Evolutionary conservation across 2,113 vertebrate species (phyloP).

Genomic region (Chlorodrepanis virens): DNA sequence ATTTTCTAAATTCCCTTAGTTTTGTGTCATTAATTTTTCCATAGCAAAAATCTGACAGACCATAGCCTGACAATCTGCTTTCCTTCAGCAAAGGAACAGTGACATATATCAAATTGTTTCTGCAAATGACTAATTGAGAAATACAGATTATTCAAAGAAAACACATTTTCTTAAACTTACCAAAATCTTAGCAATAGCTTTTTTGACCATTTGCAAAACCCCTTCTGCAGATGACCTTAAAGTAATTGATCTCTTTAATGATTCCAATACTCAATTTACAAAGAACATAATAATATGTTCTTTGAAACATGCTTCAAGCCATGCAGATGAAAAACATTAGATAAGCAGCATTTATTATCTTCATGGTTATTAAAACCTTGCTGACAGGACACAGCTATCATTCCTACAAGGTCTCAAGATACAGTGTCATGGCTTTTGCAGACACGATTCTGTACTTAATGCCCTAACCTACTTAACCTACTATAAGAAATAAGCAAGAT

Average conservation of each 20-base stretch:
- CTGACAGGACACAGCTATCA: not conserved
- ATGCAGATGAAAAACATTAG: not conserved
- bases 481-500: not conserved
- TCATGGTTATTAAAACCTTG: constrained; percentile 5
- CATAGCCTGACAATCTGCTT: not conserved
- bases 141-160: not conserved
- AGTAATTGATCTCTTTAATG: not conserved
- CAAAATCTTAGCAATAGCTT: not conserved
- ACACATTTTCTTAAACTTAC: not conserved
- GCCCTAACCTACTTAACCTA: not conserved
- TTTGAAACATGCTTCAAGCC: not conserved
- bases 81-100: not conserved
- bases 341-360: not conserved
- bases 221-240: not conserved
- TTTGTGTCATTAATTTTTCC: not conserved
- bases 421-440: not conserved
- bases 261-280: not conserved
- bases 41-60: not conserved
- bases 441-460: not conserved
- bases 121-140: not conserved
- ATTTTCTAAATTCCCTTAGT: not conserved
- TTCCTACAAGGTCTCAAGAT: not conserved
- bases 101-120: not conserved
- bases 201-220: not conserved
- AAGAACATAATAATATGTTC: not conserved